Evolutionary conservation across 2,113 vertebrate species (phyloP).

Genomic region (Bufo bufo): DNA sequence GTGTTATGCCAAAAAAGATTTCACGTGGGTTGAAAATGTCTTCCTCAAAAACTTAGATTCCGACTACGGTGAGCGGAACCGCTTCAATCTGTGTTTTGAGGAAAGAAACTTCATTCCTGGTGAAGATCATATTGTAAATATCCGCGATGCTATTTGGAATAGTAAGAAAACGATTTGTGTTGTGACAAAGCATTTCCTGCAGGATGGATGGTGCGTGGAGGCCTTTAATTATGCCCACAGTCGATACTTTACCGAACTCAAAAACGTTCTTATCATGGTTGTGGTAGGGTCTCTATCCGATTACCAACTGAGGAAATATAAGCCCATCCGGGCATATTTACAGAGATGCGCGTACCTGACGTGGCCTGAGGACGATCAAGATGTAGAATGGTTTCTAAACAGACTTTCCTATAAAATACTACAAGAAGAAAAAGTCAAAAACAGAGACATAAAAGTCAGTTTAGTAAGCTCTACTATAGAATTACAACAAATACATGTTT

Average conservation of each 20-base stretch:
- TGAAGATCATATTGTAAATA: slow-evolving; percentile 82
- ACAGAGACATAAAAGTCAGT: slow-evolving; percentile 66
- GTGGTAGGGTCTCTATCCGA: slow-evolving; percentile 83
- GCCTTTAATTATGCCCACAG: slow-evolving; percentile 84
- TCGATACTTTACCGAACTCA: slow-evolving; percentile 77
- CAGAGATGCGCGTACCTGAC: slow-evolving; percentile 75
- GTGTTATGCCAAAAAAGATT: slow-evolving; percentile 84
- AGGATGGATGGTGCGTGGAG: slow-evolving; percentile 91
- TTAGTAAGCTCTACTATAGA: slow-evolving; percentile 20
- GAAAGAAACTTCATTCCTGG: slow-evolving; percentile 90
- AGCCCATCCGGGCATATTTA: slow-evolving; percentile 74
- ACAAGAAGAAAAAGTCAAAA: slow-evolving; percentile 68
- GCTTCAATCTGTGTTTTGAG: slow-evolving; percentile 85
- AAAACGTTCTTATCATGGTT: slow-evolving; percentile 78
- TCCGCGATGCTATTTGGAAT: slow-evolving; percentile 81
- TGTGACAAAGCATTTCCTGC: slow-evolving; percentile 85
- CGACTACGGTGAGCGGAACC: slow-evolving; percentile 80
- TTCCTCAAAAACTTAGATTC: slow-evolving; percentile 81
- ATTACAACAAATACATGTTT: slow-evolving; percentile 61
- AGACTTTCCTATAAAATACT: slow-evolving; percentile 76
- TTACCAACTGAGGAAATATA: slow-evolving; percentile 82
- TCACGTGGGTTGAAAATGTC: slow-evolving; percentile 83
- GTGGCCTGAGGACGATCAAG: slow-evolving; percentile 90
- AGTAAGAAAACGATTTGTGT: slow-evolving; percentile 86
- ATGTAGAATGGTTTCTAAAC: slow-evolving; percentile 83